A percentile compares a stretch with the other conserved stretches of the same genome.
phyloP scores from a whole-genome alignment of 2,888 invertebrate species.

The Zele albiditarsus region DNA sequence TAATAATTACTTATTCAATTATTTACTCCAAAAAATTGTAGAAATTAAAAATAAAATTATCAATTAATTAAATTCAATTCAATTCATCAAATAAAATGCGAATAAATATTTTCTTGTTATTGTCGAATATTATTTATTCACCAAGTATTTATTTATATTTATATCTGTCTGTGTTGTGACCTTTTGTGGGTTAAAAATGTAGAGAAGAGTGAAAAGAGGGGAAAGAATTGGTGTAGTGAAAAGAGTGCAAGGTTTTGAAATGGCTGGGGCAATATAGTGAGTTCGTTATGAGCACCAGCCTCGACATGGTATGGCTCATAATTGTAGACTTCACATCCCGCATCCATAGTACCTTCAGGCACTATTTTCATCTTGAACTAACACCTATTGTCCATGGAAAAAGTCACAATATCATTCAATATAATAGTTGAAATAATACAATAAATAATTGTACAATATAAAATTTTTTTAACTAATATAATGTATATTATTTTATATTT shows the following conservation, averaged over 20 bases:
- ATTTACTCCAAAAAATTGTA: no score
- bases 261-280: conserved; percentile 65
- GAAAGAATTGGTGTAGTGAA: not conserved
- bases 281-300: conserved; percentile 69
- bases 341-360: conserved; percentile 64
- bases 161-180: not conserved
- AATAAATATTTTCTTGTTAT: not conserved
- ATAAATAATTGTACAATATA: not conserved
- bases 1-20: no score
- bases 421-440: not conserved
- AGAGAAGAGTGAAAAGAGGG: not conserved
- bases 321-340: conserved; percentile 67
- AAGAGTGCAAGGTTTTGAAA: conserved; percentile 47
- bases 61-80: no score
- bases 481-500: not conserved
- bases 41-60: no score
- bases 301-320: conserved; percentile 71
- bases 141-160: not conserved
- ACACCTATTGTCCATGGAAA: conserved; percentile 64
- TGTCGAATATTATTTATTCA: no score
- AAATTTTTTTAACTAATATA: not conserved
- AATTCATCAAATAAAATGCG: conserved; percentile 6
- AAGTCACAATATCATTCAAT: conserved; percentile 15
- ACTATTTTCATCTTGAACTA: conserved; percentile 56
- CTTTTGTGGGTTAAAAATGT: not conserved